These are phyloP conservation scores for Mimumesa dahlbomi DNA, from an alignment of 2,888 invertebrate genomes.

Conservation along the genomic window DNA sequence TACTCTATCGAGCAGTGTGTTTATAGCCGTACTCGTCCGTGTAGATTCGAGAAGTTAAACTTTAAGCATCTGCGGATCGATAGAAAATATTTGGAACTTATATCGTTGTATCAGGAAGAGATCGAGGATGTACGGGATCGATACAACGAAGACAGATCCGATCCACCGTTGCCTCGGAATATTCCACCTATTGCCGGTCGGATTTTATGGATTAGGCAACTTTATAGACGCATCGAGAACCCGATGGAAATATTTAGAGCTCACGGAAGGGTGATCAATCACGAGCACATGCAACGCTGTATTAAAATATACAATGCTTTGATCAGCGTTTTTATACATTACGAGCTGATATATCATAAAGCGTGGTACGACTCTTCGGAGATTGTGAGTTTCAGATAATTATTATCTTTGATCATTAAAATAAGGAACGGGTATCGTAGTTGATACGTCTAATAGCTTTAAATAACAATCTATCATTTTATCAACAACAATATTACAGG, in stretches of 20 bases:
- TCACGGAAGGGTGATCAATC: constrained; percentile 81
- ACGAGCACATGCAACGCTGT: constrained; percentile 87
- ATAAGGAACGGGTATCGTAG: too few relatives aligned
- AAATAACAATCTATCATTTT: too few relatives aligned
- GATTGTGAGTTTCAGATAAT: constrained; percentile 82
- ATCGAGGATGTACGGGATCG: constrained; percentile 87
- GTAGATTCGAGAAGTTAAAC: constrained; percentile 88
- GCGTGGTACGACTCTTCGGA: constrained; percentile 90
- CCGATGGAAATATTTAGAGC: constrained; percentile 86
- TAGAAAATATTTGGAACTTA: constrained; percentile 87
- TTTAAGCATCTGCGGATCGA: constrained; percentile 88
- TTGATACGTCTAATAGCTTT: too few relatives aligned
- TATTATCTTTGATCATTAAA: too few relatives aligned
- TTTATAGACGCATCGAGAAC: constrained; percentile 86
- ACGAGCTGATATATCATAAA: constrained; percentile 90
- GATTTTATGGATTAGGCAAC: constrained; percentile 91
- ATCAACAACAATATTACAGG: too few relatives aligned
- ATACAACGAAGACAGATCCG: constrained; percentile 89
- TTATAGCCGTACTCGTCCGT: neutral
- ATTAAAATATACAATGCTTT: constrained; percentile 90
- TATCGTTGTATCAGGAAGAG: constrained; percentile 85
- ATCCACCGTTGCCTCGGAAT: constrained; percentile 87
- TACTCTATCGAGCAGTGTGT: neutral
- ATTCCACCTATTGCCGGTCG: constrained; percentile 91
- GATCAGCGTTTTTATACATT: constrained; percentile 89